Evolutionary conservation across 2,888 invertebrate species (phyloP), one percentile per base, ranked within the genome.

Genomic region (Tholera decimalis): DNA sequence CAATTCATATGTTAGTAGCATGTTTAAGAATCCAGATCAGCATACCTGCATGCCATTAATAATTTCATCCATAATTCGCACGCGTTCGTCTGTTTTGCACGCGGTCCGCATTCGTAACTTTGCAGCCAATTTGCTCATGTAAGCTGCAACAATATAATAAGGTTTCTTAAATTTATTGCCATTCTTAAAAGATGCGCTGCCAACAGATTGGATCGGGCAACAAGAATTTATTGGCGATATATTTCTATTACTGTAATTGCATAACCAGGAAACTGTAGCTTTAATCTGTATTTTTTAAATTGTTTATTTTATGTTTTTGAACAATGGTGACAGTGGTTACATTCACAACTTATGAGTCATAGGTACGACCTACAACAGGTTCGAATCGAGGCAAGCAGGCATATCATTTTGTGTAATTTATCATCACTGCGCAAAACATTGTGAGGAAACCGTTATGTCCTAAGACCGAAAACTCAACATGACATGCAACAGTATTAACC

Each of bases 21-120:
- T 50, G 18, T 60, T 37, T 43, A 24, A 64, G 56, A 37, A 73
- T 54, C 53, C 22, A 68, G 63, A 54, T 57, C 39, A 50, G 97
- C 97, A 97, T 72, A 98, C 98, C 94, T 98, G 97, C 93, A 99
- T 98, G 51, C 99, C 99, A 64, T 97, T 97, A 73, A 99, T 97
- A 80, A 99, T 97, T 96, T 99, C 99, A 88, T 98, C 98, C 98
- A 99, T 99, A 53, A 99, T 96, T 57, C 98, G 97, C 44, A 99
- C 98, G 73, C 99, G 96, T 83, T 98, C 97, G 91, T 99, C 99
- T 0, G 99, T 99, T 88, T 97, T 96, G 72, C 96, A 93, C 0
- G 99, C 99, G 0, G 98, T 98, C 85, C 97, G 97, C 88, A 97
- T 96, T 73, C 99, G 97, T 80, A 97, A 96, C 63, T 91, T 94